phyloP scores from a whole-genome alignment of 2,113 vertebrate species.

The Zosterops lateralis region DNA sequence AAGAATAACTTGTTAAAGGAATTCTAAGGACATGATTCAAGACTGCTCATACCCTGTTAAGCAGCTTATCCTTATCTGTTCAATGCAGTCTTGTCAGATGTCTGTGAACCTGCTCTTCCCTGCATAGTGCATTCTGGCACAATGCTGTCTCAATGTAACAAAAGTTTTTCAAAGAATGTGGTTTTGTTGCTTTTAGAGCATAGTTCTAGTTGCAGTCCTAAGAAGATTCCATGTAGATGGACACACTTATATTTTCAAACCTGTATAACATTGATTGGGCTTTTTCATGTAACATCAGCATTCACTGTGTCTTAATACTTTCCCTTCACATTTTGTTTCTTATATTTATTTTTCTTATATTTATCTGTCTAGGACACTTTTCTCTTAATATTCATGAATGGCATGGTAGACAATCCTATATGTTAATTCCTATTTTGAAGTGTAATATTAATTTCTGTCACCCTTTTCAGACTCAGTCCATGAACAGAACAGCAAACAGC shows the following conservation, averaged over 20 bases:
- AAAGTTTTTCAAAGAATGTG: background rate
- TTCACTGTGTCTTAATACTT: background rate
- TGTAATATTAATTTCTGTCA: background rate
- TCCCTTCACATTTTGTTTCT: background rate
- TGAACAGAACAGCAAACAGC: background rate
- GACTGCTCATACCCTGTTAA: background rate
- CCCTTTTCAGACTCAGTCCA: background rate
- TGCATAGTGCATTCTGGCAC: background rate
- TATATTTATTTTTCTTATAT: background rate
- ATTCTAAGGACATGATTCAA: background rate
- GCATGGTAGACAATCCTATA: background rate
- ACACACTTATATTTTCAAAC: background rate
- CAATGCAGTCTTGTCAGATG: background rate
- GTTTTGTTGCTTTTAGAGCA: background rate
- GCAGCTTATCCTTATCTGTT: background rate
- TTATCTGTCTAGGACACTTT: background rate
- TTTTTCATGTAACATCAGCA: background rate
- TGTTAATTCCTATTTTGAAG: background rate
- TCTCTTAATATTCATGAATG: background rate
- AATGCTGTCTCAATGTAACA: background rate
- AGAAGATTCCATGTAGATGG: background rate
- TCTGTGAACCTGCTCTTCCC: background rate
- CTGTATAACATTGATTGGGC: background rate
- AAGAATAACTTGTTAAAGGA: background rate
- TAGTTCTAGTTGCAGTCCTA: background rate